These are phyloP conservation scores for Acleris emargana DNA, from an alignment of 2,888 invertebrate genomes.

Conservation along the genomic window DNA sequence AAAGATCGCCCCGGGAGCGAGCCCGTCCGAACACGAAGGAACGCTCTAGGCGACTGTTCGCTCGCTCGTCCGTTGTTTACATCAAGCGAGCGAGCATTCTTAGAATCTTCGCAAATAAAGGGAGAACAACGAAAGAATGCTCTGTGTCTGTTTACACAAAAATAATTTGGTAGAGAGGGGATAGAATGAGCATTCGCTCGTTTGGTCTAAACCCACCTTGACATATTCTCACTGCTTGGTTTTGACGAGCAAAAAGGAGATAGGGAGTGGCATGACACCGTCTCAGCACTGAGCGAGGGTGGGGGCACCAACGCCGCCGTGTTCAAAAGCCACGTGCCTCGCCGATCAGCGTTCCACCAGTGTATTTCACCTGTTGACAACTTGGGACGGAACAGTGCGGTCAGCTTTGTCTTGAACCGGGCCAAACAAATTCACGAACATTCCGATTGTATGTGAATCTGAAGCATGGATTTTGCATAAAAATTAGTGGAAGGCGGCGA, in stretches of 20 bases:
- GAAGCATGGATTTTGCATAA: constrained; percentile 1
- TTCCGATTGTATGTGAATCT: constrained; percentile 4
- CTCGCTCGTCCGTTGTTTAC: too few relatives aligned
- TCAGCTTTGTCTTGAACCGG: background rate
- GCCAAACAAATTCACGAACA: background rate
- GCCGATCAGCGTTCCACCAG: background rate
- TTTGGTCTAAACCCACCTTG: too few relatives aligned
- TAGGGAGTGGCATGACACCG: background rate
- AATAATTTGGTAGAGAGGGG: too few relatives aligned
- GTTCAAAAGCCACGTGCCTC: background rate
- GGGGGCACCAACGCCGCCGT: constrained; percentile 1
- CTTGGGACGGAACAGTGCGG: background rate
- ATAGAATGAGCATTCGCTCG: too few relatives aligned
- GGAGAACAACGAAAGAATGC: too few relatives aligned
- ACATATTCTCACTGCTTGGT: background rate
- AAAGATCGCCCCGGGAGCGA: too few relatives aligned
- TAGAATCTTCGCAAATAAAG: too few relatives aligned
- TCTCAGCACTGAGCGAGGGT: background rate
- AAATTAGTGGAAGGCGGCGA: constrained; percentile 8
- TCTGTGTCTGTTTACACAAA: too few relatives aligned
- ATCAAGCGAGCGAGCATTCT: too few relatives aligned
- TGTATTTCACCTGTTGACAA: background rate
- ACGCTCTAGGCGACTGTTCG: too few relatives aligned
- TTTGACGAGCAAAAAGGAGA: background rate
- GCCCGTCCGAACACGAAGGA: too few relatives aligned